Base-by-base conservation (phyloP, 2,888 invertebrate species). In the Orthosia gracilis region DNA sequence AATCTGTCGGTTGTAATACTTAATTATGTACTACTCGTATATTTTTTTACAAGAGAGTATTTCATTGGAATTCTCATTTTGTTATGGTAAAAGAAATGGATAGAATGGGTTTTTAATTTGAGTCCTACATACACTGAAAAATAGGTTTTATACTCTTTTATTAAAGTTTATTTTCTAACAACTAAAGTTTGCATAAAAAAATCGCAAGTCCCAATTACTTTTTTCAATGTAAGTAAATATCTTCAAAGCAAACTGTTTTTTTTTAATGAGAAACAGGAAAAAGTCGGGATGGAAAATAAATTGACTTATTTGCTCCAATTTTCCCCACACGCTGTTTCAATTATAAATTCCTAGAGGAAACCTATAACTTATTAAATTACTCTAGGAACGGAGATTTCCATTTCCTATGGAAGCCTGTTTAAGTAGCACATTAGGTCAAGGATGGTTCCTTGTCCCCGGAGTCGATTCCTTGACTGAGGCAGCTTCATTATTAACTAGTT, bases 401-500 rank as follows among this genome's bases (percentile, higher is more conserved):
- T 78, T 76, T 82, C 65, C 76, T 74, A 77, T 70, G 73, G 76
- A 82, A 87, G 76, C 80, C 69, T 40, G 72, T 67, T 76, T 84
- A 94, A 93, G 86, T 93, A 86, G 93, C 91, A 87, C 90, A 92
- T 72, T 76, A 81, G 94, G 94, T 94, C 94, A 94, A 93, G 93
- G 94, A 92, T 92, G 82, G 69, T 69, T 61, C 76, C 50, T 73
- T 76, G 83, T 82, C 87, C 87, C 87, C 84, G 73, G 71, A 73
- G 82, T 74, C 80, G 84, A 87, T 86, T 88, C 84, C 87, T 88
- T 85, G 71, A 78, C 83, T 78, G 65, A 88, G 82, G 84, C 71
- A 31, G 76, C 82, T 85, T 81, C 79, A 86, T 88, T 87, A 87
- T 87, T 83, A 82, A 87, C 83, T 85, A 84, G 82, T 87, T 84